Evolutionary conservation across 2,113 vertebrate species (phyloP), one percentile per base, ranked within the genome.

Genomic region (Oxyura jamaicensis): DNA sequence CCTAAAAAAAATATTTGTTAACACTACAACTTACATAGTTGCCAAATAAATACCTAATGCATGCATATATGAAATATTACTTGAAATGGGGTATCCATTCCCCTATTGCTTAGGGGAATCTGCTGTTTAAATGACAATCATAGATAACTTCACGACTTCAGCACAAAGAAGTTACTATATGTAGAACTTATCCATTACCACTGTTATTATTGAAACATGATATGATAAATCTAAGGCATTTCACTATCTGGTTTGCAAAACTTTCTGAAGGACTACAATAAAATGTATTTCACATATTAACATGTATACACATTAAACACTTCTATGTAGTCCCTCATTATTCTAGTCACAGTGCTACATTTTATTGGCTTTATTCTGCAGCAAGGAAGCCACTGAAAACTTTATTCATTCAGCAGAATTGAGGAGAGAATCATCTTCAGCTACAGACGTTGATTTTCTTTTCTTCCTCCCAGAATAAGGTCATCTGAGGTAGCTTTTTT

Each of bases 301-400:
- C 8, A 15, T 3, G 4, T 2, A 11, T 13, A 4, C 7, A 11
- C 7, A 10, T 7, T 58, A 52, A 76, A 33, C 26, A 42, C 4
- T 36, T 60, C 10, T 13, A 2, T 5, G 6, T 6, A 65, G 8
- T 12, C 10, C 8, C 20, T 53, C 44, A 9, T 46, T 74, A 35
- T 5, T 74, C 52, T 31, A 41, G 23, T 18, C 77, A 15, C 50
- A 17, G 7, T 66, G 39, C 17, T 73, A 16, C 7, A 8, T 88
- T 88, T 82, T 65, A 18, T 7, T 66, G 21, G 10, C 39, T 85
- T 76, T 74, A 56, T 79, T 72, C 39, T 82, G 42, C 23, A 69
- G 3, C 29, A 79, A 2, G 25, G 21, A 84, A 67, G 8, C 9
- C 33, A 53, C 13, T 41, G 21, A 21, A 8, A 59, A 1, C 4